These are phyloP conservation scores for Holcopasites calliopsidis DNA, from an alignment of 1,140 invertebrate species.

Conservation along the genomic window DNA sequence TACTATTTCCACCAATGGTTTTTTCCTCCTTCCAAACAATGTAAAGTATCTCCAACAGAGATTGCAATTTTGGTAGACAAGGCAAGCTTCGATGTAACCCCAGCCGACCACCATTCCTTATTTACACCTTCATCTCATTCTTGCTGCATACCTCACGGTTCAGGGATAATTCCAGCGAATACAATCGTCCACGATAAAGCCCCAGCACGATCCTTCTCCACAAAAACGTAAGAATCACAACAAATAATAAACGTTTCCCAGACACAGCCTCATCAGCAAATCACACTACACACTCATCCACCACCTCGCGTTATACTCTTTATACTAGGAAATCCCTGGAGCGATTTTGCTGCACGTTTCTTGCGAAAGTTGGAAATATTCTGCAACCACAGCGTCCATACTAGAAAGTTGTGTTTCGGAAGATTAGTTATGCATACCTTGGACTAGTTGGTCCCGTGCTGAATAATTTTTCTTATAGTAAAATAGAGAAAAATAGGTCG, in stretches of 20 bases:
- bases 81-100: neutral
- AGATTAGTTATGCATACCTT: too few species aligned
- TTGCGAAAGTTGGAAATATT: too few species aligned
- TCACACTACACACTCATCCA: too few species aligned
- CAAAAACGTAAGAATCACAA: neutral
- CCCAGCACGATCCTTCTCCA: neutral
- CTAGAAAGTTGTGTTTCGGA: too few species aligned
- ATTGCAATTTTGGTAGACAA: neutral
- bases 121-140: slow-evolving; percentile 14
- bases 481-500: too few species aligned
- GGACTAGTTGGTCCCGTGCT: too few species aligned
- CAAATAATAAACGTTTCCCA: neutral
- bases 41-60: neutral
- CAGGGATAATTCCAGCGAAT: neutral
- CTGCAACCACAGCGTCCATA: too few species aligned
- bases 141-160: slow-evolving; percentile 1
- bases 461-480: too few species aligned
- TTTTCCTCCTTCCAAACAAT: neutral
- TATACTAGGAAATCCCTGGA: neutral
- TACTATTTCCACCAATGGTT: neutral
- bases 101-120: slow-evolving; percentile 10
- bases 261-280: too few species aligned
- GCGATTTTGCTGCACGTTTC: too few species aligned
- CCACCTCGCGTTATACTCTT: neutral
- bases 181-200: neutral